These are phyloP conservation scores for Elymnias hypermnestra DNA, from an alignment of 1,140 invertebrate species.

Conservation along the genomic window DNA sequence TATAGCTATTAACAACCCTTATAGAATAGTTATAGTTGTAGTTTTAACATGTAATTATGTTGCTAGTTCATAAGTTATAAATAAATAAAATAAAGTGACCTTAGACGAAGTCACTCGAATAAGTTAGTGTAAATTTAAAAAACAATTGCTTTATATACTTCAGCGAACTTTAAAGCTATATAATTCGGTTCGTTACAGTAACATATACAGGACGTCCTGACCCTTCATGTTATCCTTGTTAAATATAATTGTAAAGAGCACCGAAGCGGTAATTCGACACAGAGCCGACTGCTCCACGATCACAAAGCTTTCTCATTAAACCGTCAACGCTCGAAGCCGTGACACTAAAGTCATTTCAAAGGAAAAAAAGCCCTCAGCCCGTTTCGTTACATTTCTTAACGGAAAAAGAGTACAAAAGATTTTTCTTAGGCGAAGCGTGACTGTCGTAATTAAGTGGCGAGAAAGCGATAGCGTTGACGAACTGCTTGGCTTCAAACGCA, in stretches of 20 bases:
- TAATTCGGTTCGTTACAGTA: background rate
- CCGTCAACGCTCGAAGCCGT: slow-evolving; percentile 60
- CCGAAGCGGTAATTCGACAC: slow-evolving; percentile 64
- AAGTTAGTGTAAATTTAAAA: too few species aligned
- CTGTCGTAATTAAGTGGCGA: slow-evolving; percentile 69
- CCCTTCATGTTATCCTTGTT: slow-evolving; percentile 36
- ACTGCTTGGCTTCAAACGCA: slow-evolving; percentile 9
- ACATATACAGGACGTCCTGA: slow-evolving; percentile 17
- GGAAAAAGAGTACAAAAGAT: slow-evolving; percentile 69
- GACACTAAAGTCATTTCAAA: slow-evolving; percentile 69
- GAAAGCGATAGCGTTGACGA: slow-evolving; percentile 42
- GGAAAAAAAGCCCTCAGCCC: slow-evolving; percentile 58
- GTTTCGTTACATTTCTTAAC: slow-evolving; percentile 70
- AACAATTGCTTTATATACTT: too few species aligned
- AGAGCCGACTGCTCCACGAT: slow-evolving; percentile 53
- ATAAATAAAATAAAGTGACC: too few species aligned
- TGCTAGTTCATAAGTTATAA: too few species aligned
- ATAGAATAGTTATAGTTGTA: too few species aligned
- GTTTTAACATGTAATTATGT: too few species aligned
- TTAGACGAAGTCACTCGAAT: too few species aligned
- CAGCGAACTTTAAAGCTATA: too few species aligned
- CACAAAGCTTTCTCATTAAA: slow-evolving; percentile 73
- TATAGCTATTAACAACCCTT: too few species aligned
- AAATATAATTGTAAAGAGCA: slow-evolving; percentile 53
- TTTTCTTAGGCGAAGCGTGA: slow-evolving; percentile 72